These are phyloP conservation scores for Pteromalus puparum DNA, from an alignment of 1,140 invertebrate genomes.

Conservation along the genomic window DNA sequence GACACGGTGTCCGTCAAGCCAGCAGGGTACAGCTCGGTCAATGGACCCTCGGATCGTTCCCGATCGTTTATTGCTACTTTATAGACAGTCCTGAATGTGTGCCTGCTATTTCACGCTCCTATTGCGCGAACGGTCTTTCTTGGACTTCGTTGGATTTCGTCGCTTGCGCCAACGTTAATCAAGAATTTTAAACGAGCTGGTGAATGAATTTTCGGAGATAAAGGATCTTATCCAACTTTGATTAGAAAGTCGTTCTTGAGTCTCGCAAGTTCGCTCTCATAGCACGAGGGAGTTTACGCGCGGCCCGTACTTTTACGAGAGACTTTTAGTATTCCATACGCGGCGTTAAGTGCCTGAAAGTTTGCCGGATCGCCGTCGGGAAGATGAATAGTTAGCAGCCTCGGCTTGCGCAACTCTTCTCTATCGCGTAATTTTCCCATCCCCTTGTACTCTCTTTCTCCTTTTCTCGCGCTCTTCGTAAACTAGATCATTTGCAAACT, in stretches of 20 bases:
- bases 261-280: background rate
- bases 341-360: constrained; percentile 54
- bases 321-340: constrained; percentile 56
- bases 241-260: constrained; percentile 1
- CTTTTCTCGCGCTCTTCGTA: constrained; percentile 51
- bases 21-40: background rate
- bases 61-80: constrained; percentile 13
- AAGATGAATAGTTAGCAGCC: constrained; percentile 64
- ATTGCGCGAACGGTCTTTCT: too few species aligned
- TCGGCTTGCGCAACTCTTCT: background rate
- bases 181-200: background rate
- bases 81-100: background rate
- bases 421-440: background rate
- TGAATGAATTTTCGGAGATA: background rate
- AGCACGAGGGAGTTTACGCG: background rate
- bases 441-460: background rate
- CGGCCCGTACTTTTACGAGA: constrained; percentile 2
- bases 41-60: background rate
- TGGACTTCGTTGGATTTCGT: too few species aligned
- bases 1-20: constrained; percentile 62
- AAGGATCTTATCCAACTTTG: background rate
- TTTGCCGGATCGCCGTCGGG: constrained; percentile 58
- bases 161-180: too few species aligned
- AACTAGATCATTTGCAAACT: constrained; percentile 70
- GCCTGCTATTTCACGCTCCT: background rate